These are phyloP conservation scores for Panonychus citri DNA, from an alignment of 1,140 invertebrate species.

Conservation along the genomic window DNA sequence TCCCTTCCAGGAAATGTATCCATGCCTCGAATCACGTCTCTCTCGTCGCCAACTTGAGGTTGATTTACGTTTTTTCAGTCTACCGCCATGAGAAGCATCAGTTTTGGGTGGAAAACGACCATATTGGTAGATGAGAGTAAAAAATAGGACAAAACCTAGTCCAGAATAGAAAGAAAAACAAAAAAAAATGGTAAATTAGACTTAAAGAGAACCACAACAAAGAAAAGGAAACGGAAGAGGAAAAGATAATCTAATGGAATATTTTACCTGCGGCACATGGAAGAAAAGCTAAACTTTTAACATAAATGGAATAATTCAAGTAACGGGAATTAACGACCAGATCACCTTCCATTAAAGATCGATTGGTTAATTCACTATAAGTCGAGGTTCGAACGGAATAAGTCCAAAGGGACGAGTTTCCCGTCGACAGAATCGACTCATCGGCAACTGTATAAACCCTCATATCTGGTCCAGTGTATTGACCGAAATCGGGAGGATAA, in stretches of 20 bases:
- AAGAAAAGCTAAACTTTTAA: conserved; percentile 28
- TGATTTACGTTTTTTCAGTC: conserved; percentile 18
- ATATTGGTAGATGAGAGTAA: conserved; percentile 25
- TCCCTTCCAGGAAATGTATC: conserved; percentile 1
- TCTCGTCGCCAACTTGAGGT: conserved; percentile 16
- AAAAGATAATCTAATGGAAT: too few relatives aligned
- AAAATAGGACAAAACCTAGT: conserved; percentile 25
- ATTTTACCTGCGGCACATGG: too few relatives aligned
- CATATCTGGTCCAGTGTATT: conserved; percentile 24
- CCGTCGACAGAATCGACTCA: conserved; percentile 19
- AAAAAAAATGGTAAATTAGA: neutral
- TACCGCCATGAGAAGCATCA: conserved; percentile 20
- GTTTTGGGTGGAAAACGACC: conserved; percentile 26
- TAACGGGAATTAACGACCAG: conserved; percentile 30
- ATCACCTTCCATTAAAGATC: conserved; percentile 23
- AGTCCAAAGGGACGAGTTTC: conserved; percentile 17
- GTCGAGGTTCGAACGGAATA: conserved; percentile 22
- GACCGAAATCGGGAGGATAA: conserved; percentile 27
- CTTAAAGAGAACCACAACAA: conserved; percentile 15
- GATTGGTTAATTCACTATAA: conserved; percentile 22
- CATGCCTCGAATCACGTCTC: conserved; percentile 3
- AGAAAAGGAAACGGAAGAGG: too few relatives aligned
- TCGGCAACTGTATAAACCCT: conserved; percentile 27
- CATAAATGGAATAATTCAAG: conserved; percentile 22
- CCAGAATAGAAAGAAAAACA: conserved; percentile 13